A percentile compares a stretch with the other conserved stretches of the same genome.
phyloP scores from a whole-genome alignment of 2,888 invertebrate genomes.

The Drosophila silvestris region DNA sequence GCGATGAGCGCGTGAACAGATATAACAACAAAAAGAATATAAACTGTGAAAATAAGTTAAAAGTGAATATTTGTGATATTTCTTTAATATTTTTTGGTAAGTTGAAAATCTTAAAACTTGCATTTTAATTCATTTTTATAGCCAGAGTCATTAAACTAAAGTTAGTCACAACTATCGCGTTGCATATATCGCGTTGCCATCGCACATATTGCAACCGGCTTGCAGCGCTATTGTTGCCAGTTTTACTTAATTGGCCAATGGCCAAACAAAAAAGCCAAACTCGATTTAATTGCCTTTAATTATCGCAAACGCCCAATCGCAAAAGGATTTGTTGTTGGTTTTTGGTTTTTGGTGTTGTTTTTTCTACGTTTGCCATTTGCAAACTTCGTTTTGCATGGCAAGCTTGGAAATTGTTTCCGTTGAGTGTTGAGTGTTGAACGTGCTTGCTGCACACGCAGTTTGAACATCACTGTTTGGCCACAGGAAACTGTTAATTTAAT shows the following conservation, averaged over 20 bases:
- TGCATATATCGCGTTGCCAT: not conserved
- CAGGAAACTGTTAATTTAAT: slow-evolving; percentile 79
- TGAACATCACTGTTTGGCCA: slow-evolving; percentile 35
- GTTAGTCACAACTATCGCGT: not conserved
- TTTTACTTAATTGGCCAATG: slow-evolving; percentile 76
- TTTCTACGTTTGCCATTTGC: slow-evolving; percentile 28
- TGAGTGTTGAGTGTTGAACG: slow-evolving; percentile 6
- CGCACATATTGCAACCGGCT: not conserved
- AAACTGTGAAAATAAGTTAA: not conserved
- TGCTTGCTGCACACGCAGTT: slow-evolving; percentile 27
- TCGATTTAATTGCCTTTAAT: slow-evolving; percentile 78
- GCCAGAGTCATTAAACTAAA: not conserved
- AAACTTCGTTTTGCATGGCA: slow-evolving; percentile 38
- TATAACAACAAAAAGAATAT: not conserved
- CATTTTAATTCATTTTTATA: not conserved
- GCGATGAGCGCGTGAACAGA: slow-evolving; percentile 46
- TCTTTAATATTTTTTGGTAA: not conserved
- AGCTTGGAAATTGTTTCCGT: slow-evolving; percentile 74
- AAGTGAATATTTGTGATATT: not conserved
- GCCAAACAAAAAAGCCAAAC: slow-evolving; percentile 60
- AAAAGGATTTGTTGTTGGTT: slow-evolving; percentile 43
- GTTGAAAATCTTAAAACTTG: not conserved
- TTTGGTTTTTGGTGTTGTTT: slow-evolving; percentile 3
- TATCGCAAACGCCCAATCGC: slow-evolving; percentile 83
- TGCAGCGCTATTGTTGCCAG: slow-evolving; percentile 54